Evolutionary conservation across 2,797 vertebrate genomes (phyloP).

Genomic region (Dendrocincla tyrannina): DNA sequence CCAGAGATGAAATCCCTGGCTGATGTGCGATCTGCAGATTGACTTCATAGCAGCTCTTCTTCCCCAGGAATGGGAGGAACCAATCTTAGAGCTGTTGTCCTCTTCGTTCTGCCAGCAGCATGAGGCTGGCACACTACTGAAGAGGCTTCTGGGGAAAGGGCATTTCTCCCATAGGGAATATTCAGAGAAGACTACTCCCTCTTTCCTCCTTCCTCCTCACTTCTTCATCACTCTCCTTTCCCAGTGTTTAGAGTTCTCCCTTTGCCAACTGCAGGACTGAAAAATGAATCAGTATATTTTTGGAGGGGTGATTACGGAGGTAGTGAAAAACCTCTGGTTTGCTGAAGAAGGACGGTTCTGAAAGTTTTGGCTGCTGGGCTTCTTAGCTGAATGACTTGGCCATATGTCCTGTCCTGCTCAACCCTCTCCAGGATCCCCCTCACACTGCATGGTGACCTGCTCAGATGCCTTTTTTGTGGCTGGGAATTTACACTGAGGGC

Average conservation of each 20-base stretch:
- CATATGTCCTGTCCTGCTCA: not conserved
- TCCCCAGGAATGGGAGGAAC: not conserved
- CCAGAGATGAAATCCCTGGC: not conserved
- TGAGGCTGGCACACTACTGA: not conserved
- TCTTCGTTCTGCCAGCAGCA: not conserved
- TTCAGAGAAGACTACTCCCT: not conserved
- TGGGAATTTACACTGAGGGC: not conserved
- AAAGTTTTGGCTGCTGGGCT: not conserved
- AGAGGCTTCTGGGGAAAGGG: not conserved
- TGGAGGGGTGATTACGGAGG: not conserved
- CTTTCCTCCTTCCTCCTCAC: not conserved
- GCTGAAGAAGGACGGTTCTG: not conserved
- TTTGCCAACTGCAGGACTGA: not conserved
- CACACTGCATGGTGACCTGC: not conserved
- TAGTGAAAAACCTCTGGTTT: not conserved
- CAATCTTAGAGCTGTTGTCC: not conserved
- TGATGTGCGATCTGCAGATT: not conserved
- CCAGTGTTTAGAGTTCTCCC: not conserved
- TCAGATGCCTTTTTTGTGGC: not conserved
- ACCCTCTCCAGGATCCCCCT: conserved; percentile 42
- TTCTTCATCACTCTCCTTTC: not conserved
- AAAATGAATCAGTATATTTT: not conserved
- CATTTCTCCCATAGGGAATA: not conserved
- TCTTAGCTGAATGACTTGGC: not conserved
- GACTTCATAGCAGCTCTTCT: not conserved